Conservation (phyloP, 1,140 invertebrate genomes). For the Meteorus sp. region DNA sequence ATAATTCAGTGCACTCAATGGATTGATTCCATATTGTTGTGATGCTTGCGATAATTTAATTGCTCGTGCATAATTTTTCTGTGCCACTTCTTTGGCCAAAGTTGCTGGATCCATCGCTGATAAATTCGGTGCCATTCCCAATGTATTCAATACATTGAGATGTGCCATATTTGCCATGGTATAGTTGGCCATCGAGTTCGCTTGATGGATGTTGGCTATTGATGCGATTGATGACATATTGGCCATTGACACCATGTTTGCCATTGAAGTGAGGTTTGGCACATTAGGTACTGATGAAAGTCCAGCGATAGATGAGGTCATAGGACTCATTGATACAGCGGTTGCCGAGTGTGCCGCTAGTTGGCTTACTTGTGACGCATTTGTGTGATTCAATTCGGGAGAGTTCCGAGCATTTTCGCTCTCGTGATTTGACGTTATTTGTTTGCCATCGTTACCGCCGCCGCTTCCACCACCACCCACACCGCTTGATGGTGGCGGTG, state of each 20-base stretch:
- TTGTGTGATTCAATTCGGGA: slow-evolving; percentile 58
- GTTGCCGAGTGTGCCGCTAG: slow-evolving; percentile 37
- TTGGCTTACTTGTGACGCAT: slow-evolving; percentile 40
- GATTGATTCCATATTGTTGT: slow-evolving; percentile 52
- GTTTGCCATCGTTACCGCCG: slow-evolving; percentile 27
- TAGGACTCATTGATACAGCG: slow-evolving; percentile 41
- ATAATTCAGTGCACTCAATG: slow-evolving; percentile 71
- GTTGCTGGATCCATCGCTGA: slow-evolving; percentile 62
- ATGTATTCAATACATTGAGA: slow-evolving; percentile 49
- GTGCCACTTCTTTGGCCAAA: slow-evolving; percentile 74
- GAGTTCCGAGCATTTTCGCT: slow-evolving; percentile 51
- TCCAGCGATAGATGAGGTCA: slow-evolving; percentile 34
- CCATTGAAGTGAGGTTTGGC: slow-evolving; percentile 38
- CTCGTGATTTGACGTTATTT: slow-evolving; percentile 48
- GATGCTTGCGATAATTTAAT: slow-evolving; percentile 64
- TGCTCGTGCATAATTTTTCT: slow-evolving; percentile 74
- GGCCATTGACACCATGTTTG: slow-evolving; percentile 32
- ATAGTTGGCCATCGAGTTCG: slow-evolving; percentile 38
- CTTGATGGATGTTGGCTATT: slow-evolving; percentile 37
- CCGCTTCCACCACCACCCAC: slow-evolving; percentile 38
- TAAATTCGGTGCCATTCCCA: slow-evolving; percentile 43
- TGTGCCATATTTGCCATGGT: slow-evolving; percentile 47
- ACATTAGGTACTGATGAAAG: slow-evolving; percentile 44
- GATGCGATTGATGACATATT: slow-evolving; percentile 39
- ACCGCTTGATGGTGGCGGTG: slow-evolving; percentile 54